Evolutionary conservation across 30 jellyfish, hydroid and myxozoan species (phyloP), one percentile per base, ranked within the genome.

Genomic region (Catostylus mosaicus): DNA sequence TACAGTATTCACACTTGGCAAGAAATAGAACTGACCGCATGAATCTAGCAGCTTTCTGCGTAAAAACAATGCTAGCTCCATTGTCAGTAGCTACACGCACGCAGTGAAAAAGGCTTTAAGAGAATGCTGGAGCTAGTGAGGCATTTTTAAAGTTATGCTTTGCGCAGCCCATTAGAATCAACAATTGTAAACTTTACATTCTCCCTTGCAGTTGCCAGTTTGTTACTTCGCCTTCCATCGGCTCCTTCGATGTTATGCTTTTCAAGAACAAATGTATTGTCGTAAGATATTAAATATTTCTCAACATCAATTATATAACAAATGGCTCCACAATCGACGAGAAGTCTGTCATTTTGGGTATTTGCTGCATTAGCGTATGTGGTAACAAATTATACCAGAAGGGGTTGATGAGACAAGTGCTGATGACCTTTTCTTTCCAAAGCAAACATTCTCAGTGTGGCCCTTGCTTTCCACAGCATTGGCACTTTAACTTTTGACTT

Each of bases 31-130:
- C 2, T 82, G 47, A 3, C 85, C 85, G 29, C 73, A 0, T 67
- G 24, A 82, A 67, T 16, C 64, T 14, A 29, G 91, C 84, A 10
- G 52, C 34, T 18, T 31, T n/a, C 47, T 80, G 23, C 24, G 73
- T 38, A 43, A 80, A 80, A 4, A 65, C 11, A 23, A 65, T 37
- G 0, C 43, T 66, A 45, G 91, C 91, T 52, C 84, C 84, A 31
- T 33, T 31, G 32, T 67, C 91, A 5, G 91, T 80, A 23, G 91
- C 91, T 80, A 86, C 84, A 4, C 75, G 52, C 7, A 80, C 91
- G 22, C 86, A 80, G 63, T n/a, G n/a, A 43, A 80, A 80, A 22
- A 80, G 84, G 33, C 91, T 80, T 31, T 34, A 3, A 4, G 91
- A 75, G 32, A 64, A 80, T 60, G 33, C 45, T 36, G 91, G 91